Evolutionary conservation across 2,113 vertebrate species (phyloP).

Genomic region (Campylorhamphus procurvoides): DNA sequence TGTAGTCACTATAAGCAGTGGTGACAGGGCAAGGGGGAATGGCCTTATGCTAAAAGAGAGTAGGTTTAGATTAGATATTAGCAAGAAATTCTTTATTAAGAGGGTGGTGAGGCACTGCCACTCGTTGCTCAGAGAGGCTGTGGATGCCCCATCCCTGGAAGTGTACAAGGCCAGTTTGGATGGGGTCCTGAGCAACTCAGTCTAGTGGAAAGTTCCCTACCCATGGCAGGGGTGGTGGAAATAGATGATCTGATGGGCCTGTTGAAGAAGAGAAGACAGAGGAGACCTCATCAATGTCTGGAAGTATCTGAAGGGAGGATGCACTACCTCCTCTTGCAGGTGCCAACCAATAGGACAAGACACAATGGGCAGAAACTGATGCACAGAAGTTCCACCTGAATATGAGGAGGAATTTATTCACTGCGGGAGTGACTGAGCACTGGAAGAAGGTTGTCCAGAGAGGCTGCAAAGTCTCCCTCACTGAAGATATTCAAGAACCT

Average conservation of each 20-base stretch:
- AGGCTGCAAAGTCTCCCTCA: neutral
- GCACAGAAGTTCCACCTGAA: neutral
- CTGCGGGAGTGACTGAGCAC: neutral
- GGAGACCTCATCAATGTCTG: neutral
- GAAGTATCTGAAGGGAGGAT: neutral
- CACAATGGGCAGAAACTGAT: neutral
- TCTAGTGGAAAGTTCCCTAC: neutral
- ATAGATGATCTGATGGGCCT: neutral
- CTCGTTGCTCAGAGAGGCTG: neutral
- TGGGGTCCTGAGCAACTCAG: neutral
- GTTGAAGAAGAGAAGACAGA: neutral
- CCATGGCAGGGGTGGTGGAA: neutral
- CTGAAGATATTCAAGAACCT: neutral
- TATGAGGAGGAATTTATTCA: neutral
- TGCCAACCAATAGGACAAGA: neutral
- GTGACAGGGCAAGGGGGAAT: neutral
- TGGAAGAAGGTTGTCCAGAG: neutral
- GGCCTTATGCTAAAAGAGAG: neutral
- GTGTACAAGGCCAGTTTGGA: neutral
- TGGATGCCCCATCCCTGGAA: neutral
- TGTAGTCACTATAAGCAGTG: neutral
- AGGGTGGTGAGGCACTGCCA: neutral
- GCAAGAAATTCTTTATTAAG: neutral
- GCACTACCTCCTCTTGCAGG: neutral
- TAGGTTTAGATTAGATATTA: neutral